Percentiles rank a stretch among this genome's conserved stretches.
phyloP scores from a whole-genome alignment of 2,888 invertebrate species.

The Lithophane socia region DNA sequence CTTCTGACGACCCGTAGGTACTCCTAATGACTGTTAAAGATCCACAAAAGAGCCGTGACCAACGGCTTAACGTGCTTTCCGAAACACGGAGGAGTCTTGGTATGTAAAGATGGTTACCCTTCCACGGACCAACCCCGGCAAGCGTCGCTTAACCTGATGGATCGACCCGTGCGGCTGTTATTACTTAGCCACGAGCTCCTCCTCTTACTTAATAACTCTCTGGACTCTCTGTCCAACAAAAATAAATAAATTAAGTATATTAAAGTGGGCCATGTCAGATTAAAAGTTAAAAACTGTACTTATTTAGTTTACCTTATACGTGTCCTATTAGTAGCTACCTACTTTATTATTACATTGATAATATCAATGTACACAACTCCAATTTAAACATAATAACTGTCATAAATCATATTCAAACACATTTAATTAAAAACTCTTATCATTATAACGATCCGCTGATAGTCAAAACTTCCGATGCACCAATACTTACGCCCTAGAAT shows the following conservation, averaged over 20 bases:
- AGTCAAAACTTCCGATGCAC: conserved; percentile 59
- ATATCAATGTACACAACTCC: neutral
- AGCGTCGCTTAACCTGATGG: no score
- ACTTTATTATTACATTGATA: neutral
- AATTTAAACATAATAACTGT: neutral
- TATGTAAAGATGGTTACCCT: no score
- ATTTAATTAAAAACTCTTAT: conserved; percentile 54
- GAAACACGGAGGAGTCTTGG: no score
- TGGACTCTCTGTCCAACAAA: neutral
- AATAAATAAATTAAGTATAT: neutral
- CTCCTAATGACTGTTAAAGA: no score
- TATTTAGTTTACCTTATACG: neutral
- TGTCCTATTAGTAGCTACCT: neutral
- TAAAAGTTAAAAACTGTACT: neutral
- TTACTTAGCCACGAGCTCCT: no score
- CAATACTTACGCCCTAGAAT: conserved; percentile 11
- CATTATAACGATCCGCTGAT: conserved; percentile 24
- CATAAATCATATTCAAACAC: conserved; percentile 40
- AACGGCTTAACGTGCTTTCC: no score
- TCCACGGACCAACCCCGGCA: no score
- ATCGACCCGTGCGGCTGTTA: no score
- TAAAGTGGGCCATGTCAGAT: neutral
- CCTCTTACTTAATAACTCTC: no score
- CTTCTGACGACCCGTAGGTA: no score
- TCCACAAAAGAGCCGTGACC: no score